Evolutionary conservation across 2,888 invertebrate genomes (phyloP).

Genomic region (Hesperia comma): DNA sequence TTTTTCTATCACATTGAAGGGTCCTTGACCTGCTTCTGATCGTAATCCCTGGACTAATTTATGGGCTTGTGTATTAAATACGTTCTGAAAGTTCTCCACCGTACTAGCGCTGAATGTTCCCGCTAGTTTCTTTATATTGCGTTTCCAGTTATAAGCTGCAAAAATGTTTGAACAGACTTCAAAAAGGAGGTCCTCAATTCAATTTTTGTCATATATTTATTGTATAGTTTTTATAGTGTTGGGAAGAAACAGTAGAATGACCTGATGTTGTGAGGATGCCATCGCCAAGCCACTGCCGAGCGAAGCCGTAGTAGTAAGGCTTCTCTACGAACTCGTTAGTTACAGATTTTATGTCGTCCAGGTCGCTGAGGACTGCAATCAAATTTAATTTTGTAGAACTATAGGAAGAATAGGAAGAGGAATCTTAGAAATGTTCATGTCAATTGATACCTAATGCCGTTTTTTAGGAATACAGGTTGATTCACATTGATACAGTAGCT

Average conservation of each 20-base stretch:
- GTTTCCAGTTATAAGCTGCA: constrained; percentile 63
- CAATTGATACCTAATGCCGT: too few species aligned
- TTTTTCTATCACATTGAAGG: constrained; percentile 58
- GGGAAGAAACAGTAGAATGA: constrained; percentile 38
- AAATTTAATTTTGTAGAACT: constrained; percentile 1
- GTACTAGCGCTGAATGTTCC: constrained; percentile 57
- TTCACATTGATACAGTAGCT: too few species aligned
- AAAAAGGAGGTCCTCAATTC: background rate
- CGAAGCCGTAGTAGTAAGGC: constrained; percentile 62
- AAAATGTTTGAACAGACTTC: background rate
- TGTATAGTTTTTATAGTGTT: background rate
- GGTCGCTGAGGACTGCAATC: constrained; percentile 45
- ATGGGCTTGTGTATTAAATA: constrained; percentile 61
- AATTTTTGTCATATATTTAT: too few species aligned
- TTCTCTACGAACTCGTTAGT: constrained; percentile 61
- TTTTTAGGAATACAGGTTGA: too few species aligned
- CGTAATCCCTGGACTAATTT: constrained; percentile 51
- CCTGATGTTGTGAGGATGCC: constrained; percentile 68
- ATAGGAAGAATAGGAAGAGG: too few species aligned
- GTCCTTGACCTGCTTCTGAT: constrained; percentile 50
- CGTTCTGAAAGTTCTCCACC: constrained; percentile 59
- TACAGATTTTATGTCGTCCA: constrained; percentile 59
- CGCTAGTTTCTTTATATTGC: constrained; percentile 62
- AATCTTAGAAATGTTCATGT: too few species aligned
- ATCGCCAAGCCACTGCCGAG: constrained; percentile 61